A percentile compares a stretch with the other conserved stretches of the same genome.
phyloP scores from a whole-genome alignment of 1,140 invertebrate species.

The Galendromus occidentalis region DNA sequence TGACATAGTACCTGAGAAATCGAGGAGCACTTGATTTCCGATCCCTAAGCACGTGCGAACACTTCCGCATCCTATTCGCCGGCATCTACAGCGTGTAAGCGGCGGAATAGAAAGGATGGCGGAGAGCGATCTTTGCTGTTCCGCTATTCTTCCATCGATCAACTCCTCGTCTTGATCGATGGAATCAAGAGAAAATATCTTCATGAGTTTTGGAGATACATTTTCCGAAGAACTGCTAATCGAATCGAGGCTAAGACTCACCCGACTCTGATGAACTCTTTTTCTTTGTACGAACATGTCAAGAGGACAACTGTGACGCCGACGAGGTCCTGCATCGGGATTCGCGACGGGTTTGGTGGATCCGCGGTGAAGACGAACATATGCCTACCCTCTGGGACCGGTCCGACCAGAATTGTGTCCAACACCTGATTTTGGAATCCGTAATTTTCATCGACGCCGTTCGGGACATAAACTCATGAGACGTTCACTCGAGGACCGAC shows the following conservation, averaged over 20 bases:
- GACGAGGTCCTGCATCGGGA: slow-evolving; percentile 81
- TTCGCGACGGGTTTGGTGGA: slow-evolving; percentile 74
- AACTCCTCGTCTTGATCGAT: too few species aligned
- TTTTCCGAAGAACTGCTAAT: too few species aligned
- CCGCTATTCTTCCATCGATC: too few species aligned
- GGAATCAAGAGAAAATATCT: too few species aligned
- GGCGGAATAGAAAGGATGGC: too few species aligned
- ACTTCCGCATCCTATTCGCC: too few species aligned
- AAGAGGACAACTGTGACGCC: slow-evolving; percentile 91
- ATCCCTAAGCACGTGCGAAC: too few species aligned
- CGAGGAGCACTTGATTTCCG: too few species aligned
- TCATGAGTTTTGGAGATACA: too few species aligned
- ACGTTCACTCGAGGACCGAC: slow-evolving; percentile 32
- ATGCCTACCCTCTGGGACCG: slow-evolving; percentile 86
- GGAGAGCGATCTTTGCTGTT: too few species aligned
- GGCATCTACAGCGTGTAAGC: too few species aligned
- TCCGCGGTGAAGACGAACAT: slow-evolving; percentile 94
- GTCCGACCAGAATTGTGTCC: slow-evolving; percentile 90
- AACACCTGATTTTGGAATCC: slow-evolving; percentile 20
- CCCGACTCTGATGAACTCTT: slow-evolving; percentile 91
- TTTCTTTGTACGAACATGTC: slow-evolving; percentile 74
- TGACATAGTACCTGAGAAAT: slow-evolving; percentile 60
- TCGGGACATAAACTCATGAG: slow-evolving; percentile 17
- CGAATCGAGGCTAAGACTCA: neutral
- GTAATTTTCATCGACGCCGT: too few species aligned